Evolutionary conservation across 2,888 invertebrate genomes (phyloP), one percentile per base, ranked within the genome.

Genomic region (Agonum fuliginosum): DNA sequence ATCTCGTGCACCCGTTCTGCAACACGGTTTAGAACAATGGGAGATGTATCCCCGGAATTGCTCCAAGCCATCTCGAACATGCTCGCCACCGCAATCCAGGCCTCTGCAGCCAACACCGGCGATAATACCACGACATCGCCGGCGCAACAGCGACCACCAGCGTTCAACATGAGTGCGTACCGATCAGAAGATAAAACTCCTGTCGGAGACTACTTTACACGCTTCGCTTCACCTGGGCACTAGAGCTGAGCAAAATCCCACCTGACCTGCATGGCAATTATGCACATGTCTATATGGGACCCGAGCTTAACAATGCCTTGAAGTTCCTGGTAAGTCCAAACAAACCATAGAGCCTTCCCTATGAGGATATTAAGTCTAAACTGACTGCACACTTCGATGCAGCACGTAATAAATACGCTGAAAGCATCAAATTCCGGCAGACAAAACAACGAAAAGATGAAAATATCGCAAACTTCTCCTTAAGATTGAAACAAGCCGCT

Each of bases 401-500:
- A 2, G 37, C 22, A 10, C n/a, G 24, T 10, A 77, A 77, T 24
- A 77, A 73, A 77, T 77, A 73, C 48, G 77, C 71, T 19, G 77
- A 77, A 58, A 77, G 77, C 17, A 77, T 73, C 8, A 27, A 73
- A 19, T 77, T 76, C 46, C 41, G 69, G 6, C 65, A 69, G 8
- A 69, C 69, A 8, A 76, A 10, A n/a, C 76, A 76, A 46, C n/a
- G 48, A 4, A 24, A 14, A 73, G 58, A 20, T 20, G 77, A 77
- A 72, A 77, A 48, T n/a, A 30, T 77, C n/a, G 71, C 77, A 12
- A 27, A 72, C 3, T 77, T 77, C 20, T 10, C 77, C 0, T 30
- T 77, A n/a, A 46, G 77, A 8, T 1, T 77, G n/a, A 77, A 48
- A 34, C 71, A 77, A 77, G 77, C 51, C n/a, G 77, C 77, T 6